These are phyloP conservation scores for Bradynema listronoti DNA, from an alignment of 1,140 invertebrate species.

Conservation along the genomic window DNA sequence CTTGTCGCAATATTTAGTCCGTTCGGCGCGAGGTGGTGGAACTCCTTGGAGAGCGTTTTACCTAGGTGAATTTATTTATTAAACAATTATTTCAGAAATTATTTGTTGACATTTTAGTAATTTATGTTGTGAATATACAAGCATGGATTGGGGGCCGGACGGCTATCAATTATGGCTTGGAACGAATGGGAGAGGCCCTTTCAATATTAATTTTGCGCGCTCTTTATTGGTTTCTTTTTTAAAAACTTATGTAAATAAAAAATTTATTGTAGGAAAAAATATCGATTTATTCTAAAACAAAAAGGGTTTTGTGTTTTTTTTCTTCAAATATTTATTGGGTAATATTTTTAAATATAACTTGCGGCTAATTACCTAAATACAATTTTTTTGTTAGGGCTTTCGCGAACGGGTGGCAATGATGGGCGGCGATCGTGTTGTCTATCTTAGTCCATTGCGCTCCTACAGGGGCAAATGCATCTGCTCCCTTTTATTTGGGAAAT, in stretches of 20 bases:
- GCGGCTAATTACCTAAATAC: too few species aligned
- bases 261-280: too few species aligned
- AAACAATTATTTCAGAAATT: background rate
- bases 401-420: constrained; percentile 45
- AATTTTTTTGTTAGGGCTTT: constrained; percentile 30
- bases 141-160: constrained; percentile 86
- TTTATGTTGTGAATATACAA: constrained; percentile 20
- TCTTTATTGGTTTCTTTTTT: constrained; percentile 20
- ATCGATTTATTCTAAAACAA: too few species aligned
- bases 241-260: background rate
- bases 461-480: constrained; percentile 38
- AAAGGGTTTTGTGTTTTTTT: too few species aligned
- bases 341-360: too few species aligned
- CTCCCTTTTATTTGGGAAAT: constrained; percentile 46
- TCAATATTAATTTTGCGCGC: constrained; percentile 36
- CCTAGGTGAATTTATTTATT: constrained; percentile 2
- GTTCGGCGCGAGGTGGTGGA: constrained; percentile 56
- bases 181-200: constrained; percentile 25
- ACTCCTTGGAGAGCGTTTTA: constrained; percentile 37
- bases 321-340: too few species aligned
- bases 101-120: constrained; percentile 16
- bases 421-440: constrained; percentile 35
- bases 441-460: constrained; percentile 39
- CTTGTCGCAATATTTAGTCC: constrained; percentile 53
- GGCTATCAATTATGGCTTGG: constrained; percentile 95